Percentiles rank a stretch among this genome's conserved stretches.
Conservation (phyloP, 2,797 vertebrate species). For the Rhynchonycteris naso region DNA sequence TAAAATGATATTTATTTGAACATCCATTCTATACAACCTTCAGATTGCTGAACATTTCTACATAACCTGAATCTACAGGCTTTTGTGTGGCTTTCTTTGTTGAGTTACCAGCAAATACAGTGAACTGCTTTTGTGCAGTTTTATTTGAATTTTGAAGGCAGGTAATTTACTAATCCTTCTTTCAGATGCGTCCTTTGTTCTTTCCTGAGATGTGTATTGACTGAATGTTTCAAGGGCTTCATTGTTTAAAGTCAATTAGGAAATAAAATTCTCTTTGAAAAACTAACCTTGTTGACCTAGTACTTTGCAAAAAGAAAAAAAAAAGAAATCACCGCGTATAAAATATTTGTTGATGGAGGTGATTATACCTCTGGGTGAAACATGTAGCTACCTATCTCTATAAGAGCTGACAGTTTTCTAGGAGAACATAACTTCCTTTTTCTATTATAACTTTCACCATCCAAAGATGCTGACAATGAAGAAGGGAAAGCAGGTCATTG, state of each 20-base stretch:
- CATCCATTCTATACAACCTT: not conserved
- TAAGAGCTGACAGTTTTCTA: conserved; percentile 52
- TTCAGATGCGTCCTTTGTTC: conserved; percentile 76
- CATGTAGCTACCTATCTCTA: not conserved
- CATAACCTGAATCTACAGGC: conserved; percentile 4
- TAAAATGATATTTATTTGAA: conserved; percentile 43
- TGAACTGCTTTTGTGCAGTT: conserved; percentile 54
- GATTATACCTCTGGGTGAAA: conserved; percentile 40
- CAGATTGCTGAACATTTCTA: conserved; percentile 13
- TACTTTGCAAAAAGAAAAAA: conserved; percentile 24
- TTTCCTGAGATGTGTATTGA: conserved; percentile 75
- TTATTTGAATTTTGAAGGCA: conserved; percentile 68
- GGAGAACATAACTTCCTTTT: not conserved
- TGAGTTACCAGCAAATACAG: conserved; percentile 48
- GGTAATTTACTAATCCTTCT: conserved; percentile 73
- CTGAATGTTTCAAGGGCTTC: conserved; percentile 74
- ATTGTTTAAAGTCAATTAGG: conserved; percentile 75
- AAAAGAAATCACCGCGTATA: conserved; percentile 48
- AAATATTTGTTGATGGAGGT: conserved; percentile 63
- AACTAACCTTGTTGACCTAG: conserved; percentile 71
- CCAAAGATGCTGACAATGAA: not conserved
- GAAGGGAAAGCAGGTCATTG: not conserved
- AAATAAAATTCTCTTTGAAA: conserved; percentile 77
- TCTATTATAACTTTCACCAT: not conserved
- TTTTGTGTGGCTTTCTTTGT: conserved; percentile 39